Percentiles rank a stretch among this genome's conserved stretches.
These are phyloP conservation scores for Oasisia sp. DNA, from an alignment of 2,888 invertebrate genomes.

Conservation along the genomic window DNA sequence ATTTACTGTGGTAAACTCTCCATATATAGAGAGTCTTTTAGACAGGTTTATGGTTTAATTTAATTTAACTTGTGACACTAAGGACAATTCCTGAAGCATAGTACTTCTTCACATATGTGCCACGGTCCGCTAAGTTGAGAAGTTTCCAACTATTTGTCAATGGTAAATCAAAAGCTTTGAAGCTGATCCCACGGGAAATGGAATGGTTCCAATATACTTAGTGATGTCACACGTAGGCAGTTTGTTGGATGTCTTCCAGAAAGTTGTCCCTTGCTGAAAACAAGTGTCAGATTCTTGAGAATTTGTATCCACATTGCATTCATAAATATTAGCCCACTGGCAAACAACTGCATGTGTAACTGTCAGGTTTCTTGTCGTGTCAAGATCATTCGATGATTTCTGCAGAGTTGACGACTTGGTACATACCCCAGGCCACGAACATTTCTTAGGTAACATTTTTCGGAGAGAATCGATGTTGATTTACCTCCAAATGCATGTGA, in stretches of 20 bases:
- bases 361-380: background rate
- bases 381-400: background rate
- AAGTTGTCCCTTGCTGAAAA: background rate
- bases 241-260: background rate
- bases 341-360: background rate
- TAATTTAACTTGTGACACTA: background rate
- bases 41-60: background rate
- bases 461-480: background rate
- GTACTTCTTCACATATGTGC: background rate
- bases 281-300: background rate
- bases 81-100: background rate
- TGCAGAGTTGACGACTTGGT: background rate
- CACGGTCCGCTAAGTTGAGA: background rate
- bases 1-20: no score
- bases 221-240: background rate
- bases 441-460: background rate
- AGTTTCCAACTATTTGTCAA: conserved; percentile 12
- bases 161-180: background rate
- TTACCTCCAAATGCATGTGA: background rate
- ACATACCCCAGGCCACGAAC: background rate
- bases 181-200: background rate
- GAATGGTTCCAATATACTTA: background rate
- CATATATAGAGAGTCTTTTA: no score
- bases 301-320: background rate
- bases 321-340: background rate